phyloP scores from a whole-genome alignment of 2,797 vertebrate genomes.

The Tokudaia tokunoshimensis region DNA sequence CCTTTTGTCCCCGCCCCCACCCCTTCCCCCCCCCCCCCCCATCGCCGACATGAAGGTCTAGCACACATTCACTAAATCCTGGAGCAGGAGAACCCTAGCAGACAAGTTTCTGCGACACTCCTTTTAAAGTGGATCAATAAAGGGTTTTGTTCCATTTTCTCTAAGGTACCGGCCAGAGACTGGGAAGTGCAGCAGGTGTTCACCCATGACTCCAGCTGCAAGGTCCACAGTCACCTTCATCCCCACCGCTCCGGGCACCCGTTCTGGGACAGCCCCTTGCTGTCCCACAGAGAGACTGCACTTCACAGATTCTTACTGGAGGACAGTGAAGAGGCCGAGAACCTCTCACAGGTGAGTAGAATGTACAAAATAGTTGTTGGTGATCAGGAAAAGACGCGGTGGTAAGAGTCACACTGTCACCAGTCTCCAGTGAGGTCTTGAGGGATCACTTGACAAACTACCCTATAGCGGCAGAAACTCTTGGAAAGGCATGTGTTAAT shows the following conservation, averaged over 20 bases:
- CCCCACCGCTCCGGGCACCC: background rate
- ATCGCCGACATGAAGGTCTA: background rate
- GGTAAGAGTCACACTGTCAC: background rate
- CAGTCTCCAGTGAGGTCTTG: background rate
- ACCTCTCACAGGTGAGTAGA: background rate
- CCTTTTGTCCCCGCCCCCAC: background rate
- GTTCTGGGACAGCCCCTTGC: background rate
- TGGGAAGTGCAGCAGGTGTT: background rate
- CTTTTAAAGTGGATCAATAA: constrained; percentile 27
- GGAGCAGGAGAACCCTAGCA: background rate
- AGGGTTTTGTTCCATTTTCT: constrained; percentile 60
- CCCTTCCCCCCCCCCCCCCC: too few relatives aligned
- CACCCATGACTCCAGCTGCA: background rate
- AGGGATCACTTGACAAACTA: background rate
- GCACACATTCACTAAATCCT: fast-evolving
- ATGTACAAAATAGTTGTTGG: background rate
- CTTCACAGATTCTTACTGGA: background rate
- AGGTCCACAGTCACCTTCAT: fast-evolving
- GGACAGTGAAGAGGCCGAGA: background rate
- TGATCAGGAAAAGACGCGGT: background rate
- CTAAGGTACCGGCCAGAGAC: background rate
- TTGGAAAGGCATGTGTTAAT: background rate
- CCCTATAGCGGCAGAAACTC: background rate
- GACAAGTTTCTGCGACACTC: background rate
- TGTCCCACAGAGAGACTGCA: background rate